Conservation (phyloP, 35 echinoderm and acorn worm species). For the Eucidaris tribuloides region DNA sequence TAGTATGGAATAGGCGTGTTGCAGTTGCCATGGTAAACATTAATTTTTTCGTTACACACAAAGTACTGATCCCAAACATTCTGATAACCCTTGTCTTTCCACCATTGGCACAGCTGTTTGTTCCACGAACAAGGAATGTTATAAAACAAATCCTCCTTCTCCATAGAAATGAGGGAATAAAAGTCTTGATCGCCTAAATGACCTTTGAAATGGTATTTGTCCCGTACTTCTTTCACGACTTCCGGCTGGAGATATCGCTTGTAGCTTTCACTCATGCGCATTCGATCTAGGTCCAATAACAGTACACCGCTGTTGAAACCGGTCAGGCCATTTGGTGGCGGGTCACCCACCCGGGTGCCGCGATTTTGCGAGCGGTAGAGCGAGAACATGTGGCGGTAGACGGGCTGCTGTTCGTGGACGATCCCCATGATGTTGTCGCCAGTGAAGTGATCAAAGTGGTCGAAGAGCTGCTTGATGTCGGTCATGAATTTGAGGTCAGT, state of each 20-base stretch:
- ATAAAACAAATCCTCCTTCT: constrained; percentile 87
- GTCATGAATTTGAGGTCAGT: constrained; percentile 90
- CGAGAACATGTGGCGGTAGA: constrained; percentile 92
- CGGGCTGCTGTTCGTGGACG: constrained; percentile 91
- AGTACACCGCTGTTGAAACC: constrained; percentile 97
- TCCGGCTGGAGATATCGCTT: constrained; percentile 28
- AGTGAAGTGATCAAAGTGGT: constrained; percentile 66
- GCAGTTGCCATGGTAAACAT: constrained; percentile 99
- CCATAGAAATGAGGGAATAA: constrained; percentile 75
- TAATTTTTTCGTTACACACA: constrained; percentile 65
- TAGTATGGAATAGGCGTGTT: constrained; percentile 86
- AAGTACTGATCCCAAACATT: constrained; percentile 92
- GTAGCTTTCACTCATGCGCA: constrained; percentile 61
- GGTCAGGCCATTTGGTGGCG: constrained; percentile 87
- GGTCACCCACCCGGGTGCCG: constrained; percentile 84
- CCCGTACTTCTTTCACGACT: constrained; percentile 32
- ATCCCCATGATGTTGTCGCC: constrained; percentile 81
- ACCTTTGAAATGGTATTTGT: constrained; percentile 90
- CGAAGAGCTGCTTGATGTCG: constrained; percentile 82
- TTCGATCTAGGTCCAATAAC: constrained; percentile 68
- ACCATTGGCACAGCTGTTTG: constrained; percentile 86
- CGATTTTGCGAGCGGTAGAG: constrained; percentile 71
- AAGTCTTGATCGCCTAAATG: constrained; percentile 98
- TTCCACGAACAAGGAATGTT: constrained; percentile 91
- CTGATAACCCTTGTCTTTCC: constrained; percentile 90